Base-by-base conservation (phyloP, 2,888 invertebrate species). In the Sinohyriopsis cumingii region DNA sequence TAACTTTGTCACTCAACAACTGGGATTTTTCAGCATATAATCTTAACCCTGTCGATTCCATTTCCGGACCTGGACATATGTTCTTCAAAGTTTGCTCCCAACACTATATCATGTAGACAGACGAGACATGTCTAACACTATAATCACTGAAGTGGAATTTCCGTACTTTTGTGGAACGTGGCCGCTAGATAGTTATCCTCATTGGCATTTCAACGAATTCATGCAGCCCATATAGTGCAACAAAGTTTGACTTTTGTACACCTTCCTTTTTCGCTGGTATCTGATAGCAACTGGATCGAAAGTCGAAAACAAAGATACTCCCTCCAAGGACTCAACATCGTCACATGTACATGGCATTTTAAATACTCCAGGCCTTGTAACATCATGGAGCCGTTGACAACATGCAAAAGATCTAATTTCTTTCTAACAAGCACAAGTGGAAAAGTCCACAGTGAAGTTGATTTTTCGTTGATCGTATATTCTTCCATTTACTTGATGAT, bases 161-260 rank as follows among this genome's bases (percentile, higher is more conserved):
- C 59, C 60, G 65, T 60, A 5, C 66, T 18, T 45, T 68, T 59
- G 61, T 71, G 63, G 59, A 74, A 71, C 1, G 71, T 71, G 2
- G 71, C 71, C 12, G 56, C 45, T n/a, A 55, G 55, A 67, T 71
- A 24, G 66, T 62, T 6, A 74, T 19, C 5, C 74, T 69, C 55
- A 72, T 68, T 22, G 59, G 59, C 56, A 53, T 67, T 24, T 59
- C 18, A 59, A 24, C 20, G n/a, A 55, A 45, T 59, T 64, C 64
- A 20, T 63, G 72, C 1, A 77, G 59, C 9, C 75, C 71, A 65
- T 69, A 71, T 45, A 68, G 69, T 20, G 71, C 73, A 20, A 60
- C 57, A 59, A 77, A 75, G 6, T 18, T 73, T 73, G 7, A 71
- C 77, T 61, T 78, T 78, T n/a, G 72, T 68, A 28, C 69, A 67